Percentiles rank a stretch among this genome's conserved stretches.
These are phyloP conservation scores for Thymallus thymallus DNA, from an alignment of 2,113 vertebrate species.

Conservation along the genomic window DNA sequence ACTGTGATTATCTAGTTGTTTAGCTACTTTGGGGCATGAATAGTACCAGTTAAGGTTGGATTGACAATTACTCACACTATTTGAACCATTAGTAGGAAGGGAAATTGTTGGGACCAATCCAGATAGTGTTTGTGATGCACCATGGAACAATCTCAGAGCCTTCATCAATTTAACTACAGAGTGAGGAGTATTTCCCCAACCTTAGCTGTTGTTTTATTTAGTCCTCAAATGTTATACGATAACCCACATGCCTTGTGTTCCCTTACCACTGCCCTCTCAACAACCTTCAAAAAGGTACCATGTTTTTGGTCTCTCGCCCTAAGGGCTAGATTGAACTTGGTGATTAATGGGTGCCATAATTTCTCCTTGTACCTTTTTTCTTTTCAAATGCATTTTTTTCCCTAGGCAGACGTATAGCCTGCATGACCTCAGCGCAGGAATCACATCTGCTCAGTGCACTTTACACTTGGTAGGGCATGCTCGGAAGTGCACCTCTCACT, in stretches of 20 bases:
- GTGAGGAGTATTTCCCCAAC: not conserved
- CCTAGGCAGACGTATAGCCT: not conserved
- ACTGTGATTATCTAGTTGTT: too few species aligned
- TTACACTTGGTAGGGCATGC: not conserved
- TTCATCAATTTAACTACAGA: not conserved
- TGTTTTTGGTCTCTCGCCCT: conserved; percentile 10
- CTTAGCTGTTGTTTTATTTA: not conserved
- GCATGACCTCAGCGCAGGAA: not conserved
- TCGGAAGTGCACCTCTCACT: not conserved
- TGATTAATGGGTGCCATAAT: conserved; percentile 49
- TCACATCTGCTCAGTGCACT: conserved; percentile 2
- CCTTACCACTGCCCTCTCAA: not conserved
- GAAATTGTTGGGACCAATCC: too few species aligned
- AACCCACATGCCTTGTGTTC: not conserved
- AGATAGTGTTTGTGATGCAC: not conserved
- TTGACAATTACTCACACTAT: too few species aligned
- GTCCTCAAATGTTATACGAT: not conserved
- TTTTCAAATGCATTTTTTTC: conserved; percentile 15
- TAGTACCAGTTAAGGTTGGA: too few species aligned
- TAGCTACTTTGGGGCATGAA: too few species aligned
- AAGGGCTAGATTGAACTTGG: conserved; percentile 24
- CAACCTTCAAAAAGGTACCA: conserved; percentile 3
- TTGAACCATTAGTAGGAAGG: too few species aligned
- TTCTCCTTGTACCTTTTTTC: conserved; percentile 39
- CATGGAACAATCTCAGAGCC: not conserved